phyloP scores from a whole-genome alignment of 2,797 vertebrate genomes.

The Epinephelus coioides region DNA sequence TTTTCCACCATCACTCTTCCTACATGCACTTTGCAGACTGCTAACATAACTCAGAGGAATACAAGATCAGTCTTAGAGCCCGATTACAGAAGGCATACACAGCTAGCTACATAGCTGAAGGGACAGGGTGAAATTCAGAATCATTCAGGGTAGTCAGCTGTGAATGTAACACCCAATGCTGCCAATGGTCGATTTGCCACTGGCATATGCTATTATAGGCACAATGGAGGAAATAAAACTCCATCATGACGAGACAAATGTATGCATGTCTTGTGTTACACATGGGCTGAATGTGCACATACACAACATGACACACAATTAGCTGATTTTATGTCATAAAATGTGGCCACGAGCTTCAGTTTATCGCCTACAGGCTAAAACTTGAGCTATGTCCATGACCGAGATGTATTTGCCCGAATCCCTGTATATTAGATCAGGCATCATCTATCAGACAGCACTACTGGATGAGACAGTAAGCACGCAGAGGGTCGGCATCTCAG shows the following conservation, averaged over 20 bases:
- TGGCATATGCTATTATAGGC: conserved; percentile 28
- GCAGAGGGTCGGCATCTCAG: conserved; percentile 39
- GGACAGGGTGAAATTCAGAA: conserved; percentile 41
- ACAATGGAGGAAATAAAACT: not conserved
- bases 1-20: conserved; percentile 55
- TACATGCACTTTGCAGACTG: conserved; percentile 49
- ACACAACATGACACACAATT: conserved; percentile 3
- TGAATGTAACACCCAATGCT: conserved; percentile 42
- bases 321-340: conserved; percentile 20
- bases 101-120: conserved; percentile 42
- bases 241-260: not conserved
- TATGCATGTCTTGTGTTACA: conserved; percentile 8
- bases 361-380: conserved; percentile 14
- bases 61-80: conserved; percentile 39
- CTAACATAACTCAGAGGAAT: conserved; percentile 58
- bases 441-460: conserved; percentile 24
- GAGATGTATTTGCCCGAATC: conserved; percentile 22
- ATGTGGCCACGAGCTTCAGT: conserved; percentile 1
- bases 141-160: conserved; percentile 53
- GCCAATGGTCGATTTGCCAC: conserved; percentile 25
- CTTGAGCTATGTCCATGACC: conserved; percentile 5
- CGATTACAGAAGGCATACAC: conserved; percentile 47
- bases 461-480: conserved; percentile 42
- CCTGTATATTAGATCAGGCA: conserved; percentile 47
- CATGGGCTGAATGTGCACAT: conserved; percentile 7